phyloP scores from a whole-genome alignment of 2,113 vertebrate species.

The Leptobrachium ailaonicum region DNA sequence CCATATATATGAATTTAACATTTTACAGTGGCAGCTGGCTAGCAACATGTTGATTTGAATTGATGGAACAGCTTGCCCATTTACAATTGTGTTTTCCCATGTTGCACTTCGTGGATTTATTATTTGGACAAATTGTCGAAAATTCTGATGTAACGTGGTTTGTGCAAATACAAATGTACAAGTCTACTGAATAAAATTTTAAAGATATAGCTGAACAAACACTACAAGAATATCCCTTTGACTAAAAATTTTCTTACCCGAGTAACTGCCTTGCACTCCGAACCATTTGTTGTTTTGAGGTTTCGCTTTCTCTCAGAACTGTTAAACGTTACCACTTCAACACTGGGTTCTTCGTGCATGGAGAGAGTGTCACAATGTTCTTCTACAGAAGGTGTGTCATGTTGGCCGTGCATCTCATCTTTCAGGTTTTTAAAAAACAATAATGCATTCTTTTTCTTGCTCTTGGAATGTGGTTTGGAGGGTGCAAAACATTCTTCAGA shows the following conservation, averaged over 20 bases:
- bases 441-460: constrained; percentile 48
- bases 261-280: neutral
- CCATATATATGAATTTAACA: too few relatives aligned
- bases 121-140: too few relatives aligned
- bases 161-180: too few relatives aligned
- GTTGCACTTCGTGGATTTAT: too few relatives aligned
- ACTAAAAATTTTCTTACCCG: constrained; percentile 52
- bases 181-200: too few relatives aligned
- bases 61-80: too few relatives aligned
- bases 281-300: constrained; percentile 8
- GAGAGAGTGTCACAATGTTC: neutral
- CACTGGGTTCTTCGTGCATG: constrained; percentile 21
- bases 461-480: neutral
- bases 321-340: constrained; percentile 76
- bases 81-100: too few relatives aligned
- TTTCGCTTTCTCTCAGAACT: constrained; percentile 69
- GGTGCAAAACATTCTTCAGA: neutral
- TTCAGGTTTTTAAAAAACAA: constrained; percentile 58
- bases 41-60: too few relatives aligned
- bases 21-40: too few relatives aligned
- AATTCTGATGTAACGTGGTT: too few relatives aligned
- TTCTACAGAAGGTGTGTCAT: neutral
- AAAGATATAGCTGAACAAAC: too few relatives aligned
- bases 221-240: neutral
- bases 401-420: constrained; percentile 47